Conservation (phyloP, 2,888 invertebrate species). For the Drosophila cognata region DNA sequence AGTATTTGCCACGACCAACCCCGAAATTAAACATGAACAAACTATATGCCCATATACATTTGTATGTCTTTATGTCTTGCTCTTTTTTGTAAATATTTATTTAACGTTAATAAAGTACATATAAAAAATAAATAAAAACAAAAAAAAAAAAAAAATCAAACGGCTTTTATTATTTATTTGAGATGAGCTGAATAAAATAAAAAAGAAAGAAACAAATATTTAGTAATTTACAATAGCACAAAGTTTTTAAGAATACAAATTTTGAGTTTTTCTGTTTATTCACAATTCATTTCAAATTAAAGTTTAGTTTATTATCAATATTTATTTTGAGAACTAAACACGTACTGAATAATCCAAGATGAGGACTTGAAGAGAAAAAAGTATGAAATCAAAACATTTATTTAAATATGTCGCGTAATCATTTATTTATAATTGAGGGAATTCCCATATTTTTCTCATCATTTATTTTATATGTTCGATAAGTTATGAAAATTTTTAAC, state of each 20-base stretch:
- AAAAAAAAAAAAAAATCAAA: constrained; percentile 14
- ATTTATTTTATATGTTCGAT: not conserved
- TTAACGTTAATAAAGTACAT: constrained; percentile 78
- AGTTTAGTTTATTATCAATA: not conserved
- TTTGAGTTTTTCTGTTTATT: not conserved
- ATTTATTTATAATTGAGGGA: not conserved
- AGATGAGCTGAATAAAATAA: not conserved
- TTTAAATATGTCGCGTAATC: not conserved
- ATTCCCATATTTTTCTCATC: not conserved
- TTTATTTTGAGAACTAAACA: not conserved
- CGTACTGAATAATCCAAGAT: not conserved
- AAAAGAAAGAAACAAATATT: not conserved
- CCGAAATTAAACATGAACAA: constrained; percentile 37
- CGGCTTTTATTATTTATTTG: not conserved
- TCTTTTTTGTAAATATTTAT: constrained; percentile 82
- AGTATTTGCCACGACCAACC: constrained; percentile 32
- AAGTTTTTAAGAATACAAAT: not conserved
- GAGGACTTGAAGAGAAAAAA: not conserved
- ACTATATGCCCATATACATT: constrained; percentile 39
- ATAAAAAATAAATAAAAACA: constrained; percentile 63
- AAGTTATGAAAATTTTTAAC: not conserved
- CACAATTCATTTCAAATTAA: not conserved
- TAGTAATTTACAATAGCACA: not conserved
- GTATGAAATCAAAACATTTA: not conserved
- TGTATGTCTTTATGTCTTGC: constrained; percentile 56